Evolutionary conservation across 1,140 invertebrate genomes (phyloP).

Genomic region (Hyphantria cunea): DNA sequence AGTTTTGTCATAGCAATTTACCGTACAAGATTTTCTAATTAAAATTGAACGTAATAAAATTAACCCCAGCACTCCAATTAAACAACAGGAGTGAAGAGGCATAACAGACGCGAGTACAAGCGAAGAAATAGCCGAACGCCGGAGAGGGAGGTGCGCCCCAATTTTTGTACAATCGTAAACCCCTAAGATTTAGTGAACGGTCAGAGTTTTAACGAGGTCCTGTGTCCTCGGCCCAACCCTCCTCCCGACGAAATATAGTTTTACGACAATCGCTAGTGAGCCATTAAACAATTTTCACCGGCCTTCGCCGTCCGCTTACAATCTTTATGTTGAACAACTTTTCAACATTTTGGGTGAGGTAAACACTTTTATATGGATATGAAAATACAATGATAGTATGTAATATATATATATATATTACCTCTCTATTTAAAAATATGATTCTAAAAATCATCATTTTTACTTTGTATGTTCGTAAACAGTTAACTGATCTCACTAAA

Average conservation of each 20-base stretch:
- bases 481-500: too few relatives aligned
- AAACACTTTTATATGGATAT: too few relatives aligned
- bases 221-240: conserved; percentile 41
- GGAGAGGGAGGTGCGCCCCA: conserved; percentile 37
- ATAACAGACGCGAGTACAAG: conserved; percentile 11
- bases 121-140: conserved; percentile 11
- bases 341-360: conserved; percentile 4
- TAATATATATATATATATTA: too few relatives aligned
- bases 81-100: conserved; percentile 4
- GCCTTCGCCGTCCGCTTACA: conserved; percentile 35
- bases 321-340: conserved; percentile 21
- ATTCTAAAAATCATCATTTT: too few relatives aligned
- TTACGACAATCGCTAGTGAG: conserved; percentile 65
- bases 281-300: conserved; percentile 69
- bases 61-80: background rate
- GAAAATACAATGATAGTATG: too few relatives aligned
- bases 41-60: background rate
- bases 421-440: too few relatives aligned
- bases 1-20: background rate
- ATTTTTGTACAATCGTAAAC: conserved; percentile 72
- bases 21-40: background rate
- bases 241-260: conserved; percentile 60
- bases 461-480: too few relatives aligned
- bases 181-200: conserved; percentile 70
- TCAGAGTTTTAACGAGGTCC: conserved; percentile 67